These are phyloP conservation scores for Charadrius vociferus DNA, from an alignment of 2,113 vertebrate species.

Conservation along the genomic window DNA sequence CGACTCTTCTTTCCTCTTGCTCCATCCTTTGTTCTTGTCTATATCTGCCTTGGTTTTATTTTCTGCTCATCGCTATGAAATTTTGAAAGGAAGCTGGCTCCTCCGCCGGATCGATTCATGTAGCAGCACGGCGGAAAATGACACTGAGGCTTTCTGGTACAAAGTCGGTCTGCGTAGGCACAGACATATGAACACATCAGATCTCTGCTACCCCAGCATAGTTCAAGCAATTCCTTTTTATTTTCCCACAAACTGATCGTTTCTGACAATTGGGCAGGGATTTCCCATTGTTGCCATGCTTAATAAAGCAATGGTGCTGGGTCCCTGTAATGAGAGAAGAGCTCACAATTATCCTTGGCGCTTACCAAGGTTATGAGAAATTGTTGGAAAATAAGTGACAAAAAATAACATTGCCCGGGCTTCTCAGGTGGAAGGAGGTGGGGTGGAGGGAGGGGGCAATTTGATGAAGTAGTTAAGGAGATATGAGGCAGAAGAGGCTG, in stretches of 20 bases:
- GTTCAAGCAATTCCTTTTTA: conserved; percentile 15
- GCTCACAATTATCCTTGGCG: not conserved
- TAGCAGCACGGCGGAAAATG: not conserved
- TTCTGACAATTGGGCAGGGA: not conserved
- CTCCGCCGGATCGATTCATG: not conserved
- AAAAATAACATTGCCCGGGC: not conserved
- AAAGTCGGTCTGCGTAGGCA: not conserved
- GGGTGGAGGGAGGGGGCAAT: not conserved
- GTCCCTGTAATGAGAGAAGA: not conserved
- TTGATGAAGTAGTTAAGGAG: not conserved
- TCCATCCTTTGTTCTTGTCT: conserved; percentile 36
- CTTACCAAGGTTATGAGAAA: not conserved
- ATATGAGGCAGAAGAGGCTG: not conserved
- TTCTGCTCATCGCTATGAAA: not conserved
- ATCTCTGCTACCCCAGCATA: not conserved
- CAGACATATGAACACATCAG: not conserved
- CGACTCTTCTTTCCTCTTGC: not conserved
- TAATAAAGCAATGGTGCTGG: not conserved
- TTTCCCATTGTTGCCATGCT: conserved; percentile 17
- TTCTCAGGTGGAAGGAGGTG: not conserved
- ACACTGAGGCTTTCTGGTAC: not conserved
- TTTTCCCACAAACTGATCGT: not conserved
- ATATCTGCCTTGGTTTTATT: not conserved
- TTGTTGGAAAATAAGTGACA: not conserved
- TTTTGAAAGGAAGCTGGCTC: not conserved